Evolutionary conservation across 2,113 vertebrate genomes (phyloP), one percentile per base, ranked within the genome.

Genomic region (Pica pica): DNA sequence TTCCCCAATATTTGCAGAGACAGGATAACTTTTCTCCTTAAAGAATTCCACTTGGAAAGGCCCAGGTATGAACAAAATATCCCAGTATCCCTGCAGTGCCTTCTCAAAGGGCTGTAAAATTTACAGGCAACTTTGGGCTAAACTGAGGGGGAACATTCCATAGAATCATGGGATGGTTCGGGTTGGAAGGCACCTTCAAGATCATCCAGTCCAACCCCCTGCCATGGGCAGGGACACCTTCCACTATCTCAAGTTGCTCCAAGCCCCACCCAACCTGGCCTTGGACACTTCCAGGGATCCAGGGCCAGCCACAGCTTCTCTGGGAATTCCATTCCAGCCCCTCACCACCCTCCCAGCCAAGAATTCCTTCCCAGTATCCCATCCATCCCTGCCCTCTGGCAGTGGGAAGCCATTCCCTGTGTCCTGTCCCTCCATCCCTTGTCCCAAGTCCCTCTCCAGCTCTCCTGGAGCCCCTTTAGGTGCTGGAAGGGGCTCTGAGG

Each of bases 331-430:
- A 17, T 13, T 2, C 24, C 47, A 70, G 10, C 0, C 0, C 47
- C 23, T 70, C 10, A 0, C 4, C n/a, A n/a, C 12, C 2, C 3
- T 7, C 47, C 0, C 7, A 63, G 5, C 3, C 1, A 30, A 11
- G 2, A 60, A 26, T 63, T 55, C 4, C 2, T 63, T 55, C 23
- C 37, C 24, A 63, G 6, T 16, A 70, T 70, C 11, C 19, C 41
- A 47, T 5, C 13, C 4, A 7, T 0, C 19, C 12, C 16, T n/a
- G 24, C 8, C 6, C 30, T 49, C 30, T 41, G n/a, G 16, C 13
- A n/a, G 28, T n/a, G 4, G 13, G 10, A 55, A 70, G 5, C n/a
- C 47, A 63, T 55, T 78, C 55, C 33, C 10, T 6, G 11, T 52
- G 17, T 44, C 13, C 33, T 60, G 22, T 0, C 15, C 0, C 10